A percentile compares a stretch with the other conserved stretches of the same genome.
Conservation (phyloP, 2,113 vertebrate species). For the Sakesphorus luctuosus region DNA sequence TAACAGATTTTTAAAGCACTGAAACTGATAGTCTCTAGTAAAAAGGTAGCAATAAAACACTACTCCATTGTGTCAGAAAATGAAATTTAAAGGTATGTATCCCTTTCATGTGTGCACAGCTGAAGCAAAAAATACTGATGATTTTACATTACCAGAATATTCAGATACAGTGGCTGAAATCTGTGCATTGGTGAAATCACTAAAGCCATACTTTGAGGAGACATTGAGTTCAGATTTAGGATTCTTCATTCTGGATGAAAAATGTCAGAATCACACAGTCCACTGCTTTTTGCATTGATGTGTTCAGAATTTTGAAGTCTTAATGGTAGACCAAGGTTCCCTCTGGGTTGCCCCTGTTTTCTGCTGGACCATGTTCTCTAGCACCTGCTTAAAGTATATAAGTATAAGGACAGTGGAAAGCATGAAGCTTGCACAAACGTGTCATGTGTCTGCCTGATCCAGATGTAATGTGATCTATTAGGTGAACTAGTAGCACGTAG, state of each 20-base stretch:
- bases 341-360: background rate
- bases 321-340: background rate
- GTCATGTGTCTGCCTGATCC: background rate
- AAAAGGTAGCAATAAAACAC: background rate
- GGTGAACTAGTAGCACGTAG: background rate
- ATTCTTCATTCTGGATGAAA: background rate
- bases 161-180: background rate
- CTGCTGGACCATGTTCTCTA: background rate
- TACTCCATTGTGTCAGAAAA: background rate
- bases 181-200: background rate
- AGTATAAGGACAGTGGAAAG: background rate
- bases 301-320: background rate
- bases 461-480: background rate
- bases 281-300: background rate
- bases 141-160: background rate
- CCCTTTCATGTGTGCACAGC: fast-evolving
- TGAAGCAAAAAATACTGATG: background rate
- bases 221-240: background rate
- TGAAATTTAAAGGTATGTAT: background rate
- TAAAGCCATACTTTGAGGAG: background rate
- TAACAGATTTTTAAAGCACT: background rate
- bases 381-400: background rate
- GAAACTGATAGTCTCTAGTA: background rate
- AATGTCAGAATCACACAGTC: background rate
- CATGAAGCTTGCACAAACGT: background rate